These are phyloP conservation scores for Origma solitaria DNA, from an alignment of 2,113 vertebrate genomes.

Conservation along the genomic window DNA sequence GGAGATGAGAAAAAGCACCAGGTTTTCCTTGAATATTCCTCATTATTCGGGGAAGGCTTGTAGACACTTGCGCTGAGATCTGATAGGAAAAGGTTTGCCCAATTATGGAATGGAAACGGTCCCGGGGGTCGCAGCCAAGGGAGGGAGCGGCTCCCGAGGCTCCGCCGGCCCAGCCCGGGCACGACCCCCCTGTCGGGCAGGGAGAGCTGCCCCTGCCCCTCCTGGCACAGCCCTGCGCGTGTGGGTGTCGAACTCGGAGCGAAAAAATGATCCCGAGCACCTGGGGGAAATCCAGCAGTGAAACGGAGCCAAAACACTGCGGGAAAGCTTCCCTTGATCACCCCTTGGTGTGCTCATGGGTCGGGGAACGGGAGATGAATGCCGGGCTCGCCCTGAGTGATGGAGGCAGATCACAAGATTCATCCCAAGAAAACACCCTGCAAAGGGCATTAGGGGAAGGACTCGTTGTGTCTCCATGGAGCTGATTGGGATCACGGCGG, in stretches of 20 bases:
- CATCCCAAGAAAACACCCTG: neutral
- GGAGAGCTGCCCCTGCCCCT: neutral
- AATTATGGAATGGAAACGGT: slow-evolving; percentile 47
- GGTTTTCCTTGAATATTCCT: slow-evolving; percentile 53
- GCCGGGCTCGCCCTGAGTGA: neutral
- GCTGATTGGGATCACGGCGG: neutral
- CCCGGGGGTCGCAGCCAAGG: neutral
- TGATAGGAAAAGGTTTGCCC: slow-evolving; percentile 41
- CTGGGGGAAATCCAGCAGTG: neutral
- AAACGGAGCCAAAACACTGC: neutral
- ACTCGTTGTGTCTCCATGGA: neutral
- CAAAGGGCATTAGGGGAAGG: neutral
- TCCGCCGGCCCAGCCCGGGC: neutral
- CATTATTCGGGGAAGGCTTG: neutral
- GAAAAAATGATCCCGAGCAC: neutral
- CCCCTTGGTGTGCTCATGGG: neutral
- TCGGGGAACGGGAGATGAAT: neutral
- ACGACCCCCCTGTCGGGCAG: neutral
- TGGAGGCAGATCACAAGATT: neutral
- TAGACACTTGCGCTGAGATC: slow-evolving; percentile 10
- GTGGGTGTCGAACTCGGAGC: neutral
- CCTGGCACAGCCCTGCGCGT: neutral
- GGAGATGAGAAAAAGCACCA: slow-evolving; percentile 14
- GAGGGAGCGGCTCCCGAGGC: neutral
- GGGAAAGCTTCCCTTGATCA: neutral